Percentiles rank a stretch among this genome's conserved stretches.
Conservation (phyloP, 2,888 invertebrate species). For the Lepidocyrtinus sp. region DNA sequence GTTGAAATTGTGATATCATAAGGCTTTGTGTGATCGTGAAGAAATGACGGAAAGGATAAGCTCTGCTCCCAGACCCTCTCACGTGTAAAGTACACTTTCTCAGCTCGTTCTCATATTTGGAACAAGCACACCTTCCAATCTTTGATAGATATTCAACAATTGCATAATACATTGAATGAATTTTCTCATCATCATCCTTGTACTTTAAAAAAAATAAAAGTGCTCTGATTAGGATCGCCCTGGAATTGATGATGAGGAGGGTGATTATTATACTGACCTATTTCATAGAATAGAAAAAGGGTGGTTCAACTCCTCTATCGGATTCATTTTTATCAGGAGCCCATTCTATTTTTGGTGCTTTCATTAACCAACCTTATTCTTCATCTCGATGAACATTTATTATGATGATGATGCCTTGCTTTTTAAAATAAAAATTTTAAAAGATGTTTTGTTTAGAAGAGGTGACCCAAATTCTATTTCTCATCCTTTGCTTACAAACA, state of each 20-base stretch:
- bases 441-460: neutral
- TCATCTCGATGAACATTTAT: conserved; percentile 7
- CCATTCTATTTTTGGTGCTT: neutral
- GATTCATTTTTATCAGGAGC: conserved; percentile 4
- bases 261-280: conserved; percentile 13
- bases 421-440: conserved; percentile 18
- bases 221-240: neutral
- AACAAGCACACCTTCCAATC: neutral
- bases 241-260: neutral
- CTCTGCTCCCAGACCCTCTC: conserved; percentile 2
- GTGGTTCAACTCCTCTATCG: neutral
- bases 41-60: neutral
- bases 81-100: neutral
- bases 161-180: neutral
- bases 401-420: conserved; percentile 11
- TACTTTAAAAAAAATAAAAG: too few species aligned
- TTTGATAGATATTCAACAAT: neutral
- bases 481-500: conserved; percentile 6
- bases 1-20: conserved; percentile 8
- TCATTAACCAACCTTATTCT: conserved; percentile 11
- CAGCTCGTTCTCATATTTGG: neutral
- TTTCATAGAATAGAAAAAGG: conserved; percentile 3
- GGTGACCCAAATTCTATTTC: conserved; percentile 3
- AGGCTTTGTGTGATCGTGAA: conserved; percentile 3
- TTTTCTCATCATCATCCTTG: neutral